A percentile compares a stretch with the other conserved stretches of the same genome.
phyloP scores from a whole-genome alignment of 2,113 vertebrate genomes.

The Platysternon megacephalum region DNA sequence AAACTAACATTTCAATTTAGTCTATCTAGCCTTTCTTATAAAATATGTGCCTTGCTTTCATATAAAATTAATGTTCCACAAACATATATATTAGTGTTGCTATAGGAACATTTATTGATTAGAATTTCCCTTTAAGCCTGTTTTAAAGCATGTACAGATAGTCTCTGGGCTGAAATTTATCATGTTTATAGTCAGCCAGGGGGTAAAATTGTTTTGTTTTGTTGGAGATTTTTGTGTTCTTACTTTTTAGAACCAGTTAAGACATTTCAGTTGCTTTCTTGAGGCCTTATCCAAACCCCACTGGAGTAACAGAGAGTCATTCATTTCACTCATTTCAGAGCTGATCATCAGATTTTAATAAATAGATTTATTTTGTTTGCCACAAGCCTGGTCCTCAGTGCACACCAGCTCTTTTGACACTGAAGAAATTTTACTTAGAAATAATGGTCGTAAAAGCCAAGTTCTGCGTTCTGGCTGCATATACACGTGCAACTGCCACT shows the following conservation, averaged over 20 bases:
- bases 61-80: neutral
- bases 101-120: rapidly evolving
- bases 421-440: neutral
- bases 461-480: rapidly evolving
- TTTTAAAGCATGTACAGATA: neutral
- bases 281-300: neutral
- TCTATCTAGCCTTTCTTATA: neutral
- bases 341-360: rapidly evolving
- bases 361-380: rapidly evolving
- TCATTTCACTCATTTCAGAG: rapidly evolving
- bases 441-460: rapidly evolving
- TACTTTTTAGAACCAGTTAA: neutral
- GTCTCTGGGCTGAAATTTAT: neutral
- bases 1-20: neutral
- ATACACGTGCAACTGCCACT: rapidly evolving
- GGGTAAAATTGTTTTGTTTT: rapidly evolving
- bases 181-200: rapidly evolving
- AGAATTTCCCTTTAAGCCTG: neutral
- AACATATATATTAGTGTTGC: neutral
- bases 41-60: neutral
- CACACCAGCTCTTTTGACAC: rapidly evolving
- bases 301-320: rapidly evolving
- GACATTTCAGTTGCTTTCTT: rapidly evolving
- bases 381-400: rapidly evolving
- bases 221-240: neutral